Percentiles rank a stretch among this genome's conserved stretches.
phyloP scores from a whole-genome alignment of 2,888 invertebrate species.

The Habrosyne pyritoides region DNA sequence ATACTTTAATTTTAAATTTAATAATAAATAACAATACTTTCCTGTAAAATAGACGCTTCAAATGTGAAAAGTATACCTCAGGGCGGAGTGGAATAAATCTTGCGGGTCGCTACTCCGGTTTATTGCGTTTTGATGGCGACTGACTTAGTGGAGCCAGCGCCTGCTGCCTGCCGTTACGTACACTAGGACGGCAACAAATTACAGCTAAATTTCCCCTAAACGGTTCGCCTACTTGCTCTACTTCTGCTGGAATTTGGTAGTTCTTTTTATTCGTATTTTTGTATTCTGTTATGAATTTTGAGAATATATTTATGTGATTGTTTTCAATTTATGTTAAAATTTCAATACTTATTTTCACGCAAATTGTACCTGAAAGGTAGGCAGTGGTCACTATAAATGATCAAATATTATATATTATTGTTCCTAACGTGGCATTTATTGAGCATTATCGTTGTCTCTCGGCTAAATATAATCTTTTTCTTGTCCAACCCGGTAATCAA shows the following conservation, averaged over 20 bases:
- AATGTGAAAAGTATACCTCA: neutral
- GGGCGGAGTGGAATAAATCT: neutral
- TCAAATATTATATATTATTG: too few relatives aligned
- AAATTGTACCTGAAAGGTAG: too few relatives aligned
- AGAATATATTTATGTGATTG: too few relatives aligned
- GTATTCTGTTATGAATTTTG: too few relatives aligned
- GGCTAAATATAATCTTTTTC: too few relatives aligned
- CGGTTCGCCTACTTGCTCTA: neutral
- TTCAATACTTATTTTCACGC: too few relatives aligned
- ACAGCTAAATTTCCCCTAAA: neutral
- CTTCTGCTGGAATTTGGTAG: neutral
- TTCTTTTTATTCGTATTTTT: neutral
- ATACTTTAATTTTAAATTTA: neutral
- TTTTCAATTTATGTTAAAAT: too few relatives aligned
- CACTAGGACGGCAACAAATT: neutral
- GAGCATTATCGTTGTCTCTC: too few relatives aligned
- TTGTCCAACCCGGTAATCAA: too few relatives aligned
- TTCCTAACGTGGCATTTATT: too few relatives aligned
- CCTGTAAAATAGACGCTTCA: neutral
- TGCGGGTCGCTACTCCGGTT: neutral
- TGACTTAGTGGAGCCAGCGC: neutral
- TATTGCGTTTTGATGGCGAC: conserved; percentile 2
- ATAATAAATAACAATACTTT: neutral
- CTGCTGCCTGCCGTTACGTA: neutral
- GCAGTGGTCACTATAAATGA: too few relatives aligned